Evolutionary conservation across 2,113 vertebrate species (phyloP), one percentile per base, ranked within the genome.

Genomic region (Phalacrocorax brasilianus): DNA sequence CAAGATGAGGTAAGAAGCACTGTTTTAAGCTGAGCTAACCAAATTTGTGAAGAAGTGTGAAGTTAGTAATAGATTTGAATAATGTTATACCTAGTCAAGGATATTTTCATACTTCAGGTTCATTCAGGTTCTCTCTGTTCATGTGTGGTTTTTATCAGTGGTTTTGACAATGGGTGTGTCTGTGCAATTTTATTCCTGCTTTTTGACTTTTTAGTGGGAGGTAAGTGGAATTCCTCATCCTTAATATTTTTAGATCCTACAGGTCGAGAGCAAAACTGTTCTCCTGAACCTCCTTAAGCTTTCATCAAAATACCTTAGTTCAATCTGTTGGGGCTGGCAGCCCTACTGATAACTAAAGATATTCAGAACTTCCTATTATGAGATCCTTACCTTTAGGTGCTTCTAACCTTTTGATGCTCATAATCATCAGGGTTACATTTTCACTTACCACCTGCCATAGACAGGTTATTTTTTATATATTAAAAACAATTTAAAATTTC

Each of bases 1-100:
- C 35, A n/a, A 79, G 76, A 87, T 93, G 94, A 93, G 71, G 80
- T 91, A 95, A 94, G 91, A 93, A 95, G 80, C 10, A 17, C 76
- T 62, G 85, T 76, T 95, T 85, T 14, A 95, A 88, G 92, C 62
- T 76, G 74, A 92, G 74, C 71, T 76, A 93, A 91, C 73, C 42
- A 68, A 87, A 89, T 91, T 55, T 85, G 61, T 86, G 26, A 70
- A 88, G 78, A 97, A 89, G 59, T 89, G 92, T 92, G 86, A 92
- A 93, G 77, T 85, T 89, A 89, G 50, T 93, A 95, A 91, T 75
- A 81, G 77, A 72, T 91, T 82, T 61, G 61, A 63, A 86, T 87
- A 92, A 81, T 35, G 16, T 84, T 93, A 62, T 79, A 95, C 81
- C 84, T 91, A 73, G 77, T 70, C 49, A 89, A 88, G 32, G 40